phyloP scores from a whole-genome alignment of 2,797 vertebrate genomes.

The Phataginus tetradactyla region DNA sequence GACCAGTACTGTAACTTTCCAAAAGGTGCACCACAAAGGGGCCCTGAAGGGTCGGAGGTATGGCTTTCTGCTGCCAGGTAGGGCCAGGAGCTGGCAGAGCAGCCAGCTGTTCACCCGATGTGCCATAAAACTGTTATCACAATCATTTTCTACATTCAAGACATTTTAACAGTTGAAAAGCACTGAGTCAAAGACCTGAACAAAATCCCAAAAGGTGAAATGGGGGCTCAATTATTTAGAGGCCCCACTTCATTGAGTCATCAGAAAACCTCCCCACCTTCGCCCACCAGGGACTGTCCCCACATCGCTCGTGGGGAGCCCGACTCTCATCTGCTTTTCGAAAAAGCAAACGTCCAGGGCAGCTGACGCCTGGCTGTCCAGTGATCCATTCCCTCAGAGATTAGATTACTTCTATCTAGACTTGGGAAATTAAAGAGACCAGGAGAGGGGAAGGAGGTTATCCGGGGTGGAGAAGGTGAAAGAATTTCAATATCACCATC shows the following conservation, averaged over 20 bases:
- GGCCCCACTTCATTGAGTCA: neutral
- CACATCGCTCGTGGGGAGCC: fast-evolving
- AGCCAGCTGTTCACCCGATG: fast-evolving
- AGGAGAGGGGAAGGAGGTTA: neutral
- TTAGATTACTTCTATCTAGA: neutral
- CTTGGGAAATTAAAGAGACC: neutral
- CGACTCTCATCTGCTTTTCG: fast-evolving
- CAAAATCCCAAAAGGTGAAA: neutral
- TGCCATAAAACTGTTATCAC: fast-evolving
- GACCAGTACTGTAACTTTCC: neutral
- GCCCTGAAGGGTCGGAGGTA: too few species aligned
- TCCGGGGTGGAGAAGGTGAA: slow-evolving; percentile 69
- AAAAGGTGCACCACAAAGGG: fast-evolving
- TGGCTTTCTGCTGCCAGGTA: fast-evolving
- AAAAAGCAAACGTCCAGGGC: fast-evolving
- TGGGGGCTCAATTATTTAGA: neutral
- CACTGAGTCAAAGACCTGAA: neutral
- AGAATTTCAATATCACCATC: slow-evolving; percentile 76
- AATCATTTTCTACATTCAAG: fast-evolving
- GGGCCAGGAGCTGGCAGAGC: neutral
- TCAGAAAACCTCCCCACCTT: fast-evolving
- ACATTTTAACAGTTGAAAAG: neutral
- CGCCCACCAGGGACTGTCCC: fast-evolving
- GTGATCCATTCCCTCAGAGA: neutral
- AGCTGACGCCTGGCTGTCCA: fast-evolving